Percentiles rank a stretch among this genome's conserved stretches.
phyloP scores from a whole-genome alignment of 2,888 invertebrate genomes.

The Spisula solida region DNA sequence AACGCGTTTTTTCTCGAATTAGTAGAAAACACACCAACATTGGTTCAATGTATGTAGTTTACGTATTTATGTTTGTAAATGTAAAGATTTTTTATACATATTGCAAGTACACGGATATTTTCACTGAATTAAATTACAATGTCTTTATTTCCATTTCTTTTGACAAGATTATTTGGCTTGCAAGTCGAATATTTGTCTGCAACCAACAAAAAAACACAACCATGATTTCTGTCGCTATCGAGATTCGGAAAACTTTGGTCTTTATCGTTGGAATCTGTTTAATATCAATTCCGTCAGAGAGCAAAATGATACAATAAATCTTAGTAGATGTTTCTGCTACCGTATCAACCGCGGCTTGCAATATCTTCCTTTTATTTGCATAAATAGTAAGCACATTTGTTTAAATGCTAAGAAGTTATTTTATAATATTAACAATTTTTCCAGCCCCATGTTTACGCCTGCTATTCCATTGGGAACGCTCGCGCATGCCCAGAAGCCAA shows the following conservation, averaged over 20 bases:
- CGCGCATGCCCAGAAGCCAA: constrained; percentile 57
- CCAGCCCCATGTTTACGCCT: constrained; percentile 48
- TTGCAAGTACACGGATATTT: too few relatives aligned
- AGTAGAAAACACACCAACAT: too few relatives aligned
- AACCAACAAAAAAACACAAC: not conserved
- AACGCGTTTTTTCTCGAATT: too few relatives aligned
- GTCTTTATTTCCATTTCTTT: not conserved
- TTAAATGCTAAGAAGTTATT: constrained; percentile 17
- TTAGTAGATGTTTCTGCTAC: not conserved
- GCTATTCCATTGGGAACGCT: constrained; percentile 24
- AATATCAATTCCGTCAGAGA: not conserved
- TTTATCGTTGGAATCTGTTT: constrained; percentile 17
- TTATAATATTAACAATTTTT: constrained; percentile 30
- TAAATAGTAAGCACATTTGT: constrained; percentile 26
- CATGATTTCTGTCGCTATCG: not conserved
- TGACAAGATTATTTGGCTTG: not conserved
- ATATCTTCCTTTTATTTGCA: constrained; percentile 27
- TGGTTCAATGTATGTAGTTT: too few relatives aligned
- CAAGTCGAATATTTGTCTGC: not conserved
- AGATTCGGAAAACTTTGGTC: not conserved
- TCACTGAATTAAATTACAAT: too few relatives aligned
- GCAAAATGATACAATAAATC: constrained; percentile 18
- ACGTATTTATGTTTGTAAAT: too few relatives aligned
- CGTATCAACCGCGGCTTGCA: not conserved
- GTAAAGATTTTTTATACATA: too few relatives aligned